phyloP scores from a whole-genome alignment of 2,888 invertebrate genomes.

The Chrysodeixis includens region DNA sequence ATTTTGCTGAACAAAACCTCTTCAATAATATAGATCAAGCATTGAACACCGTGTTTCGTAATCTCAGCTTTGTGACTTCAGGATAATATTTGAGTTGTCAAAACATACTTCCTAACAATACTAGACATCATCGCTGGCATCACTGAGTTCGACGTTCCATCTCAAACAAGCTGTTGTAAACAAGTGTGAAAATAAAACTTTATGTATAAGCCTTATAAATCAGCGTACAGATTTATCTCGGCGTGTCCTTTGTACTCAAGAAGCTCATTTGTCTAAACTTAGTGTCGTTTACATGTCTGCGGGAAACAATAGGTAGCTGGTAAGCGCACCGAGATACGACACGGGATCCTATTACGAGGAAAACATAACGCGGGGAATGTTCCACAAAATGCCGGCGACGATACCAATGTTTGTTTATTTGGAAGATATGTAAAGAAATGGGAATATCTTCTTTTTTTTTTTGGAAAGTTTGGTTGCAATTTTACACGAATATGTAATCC shows the following conservation, averaged over 20 bases:
- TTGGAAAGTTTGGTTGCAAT: no score
- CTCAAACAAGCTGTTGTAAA: not conserved
- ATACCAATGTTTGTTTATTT: constrained; percentile 18
- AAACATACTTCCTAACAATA: no score
- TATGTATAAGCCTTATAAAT: not conserved
- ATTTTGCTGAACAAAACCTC: no score
- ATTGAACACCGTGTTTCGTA: no score
- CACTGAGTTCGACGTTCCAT: not conserved
- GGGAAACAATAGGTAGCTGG: constrained; percentile 44
- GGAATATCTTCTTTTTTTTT: no score
- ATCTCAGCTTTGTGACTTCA: no score
- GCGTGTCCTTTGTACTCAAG: constrained; percentile 17
- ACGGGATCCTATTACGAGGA: constrained; percentile 36
- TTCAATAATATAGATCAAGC: no score
- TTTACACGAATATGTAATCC: no score
- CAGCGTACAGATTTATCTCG: not conserved
- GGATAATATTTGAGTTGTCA: no score
- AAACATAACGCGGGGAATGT: constrained; percentile 15
- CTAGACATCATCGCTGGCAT: not conserved
- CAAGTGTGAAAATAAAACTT: constrained; percentile 24
- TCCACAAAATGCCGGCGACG: constrained; percentile 20
- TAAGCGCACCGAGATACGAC: constrained; percentile 15
- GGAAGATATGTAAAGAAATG: constrained; percentile 5
- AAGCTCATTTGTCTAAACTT: constrained; percentile 52
- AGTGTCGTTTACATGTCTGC: constrained; percentile 36